phyloP scores from a whole-genome alignment of 2,113 vertebrate genomes.

The Syrrhaptes paradoxus region DNA sequence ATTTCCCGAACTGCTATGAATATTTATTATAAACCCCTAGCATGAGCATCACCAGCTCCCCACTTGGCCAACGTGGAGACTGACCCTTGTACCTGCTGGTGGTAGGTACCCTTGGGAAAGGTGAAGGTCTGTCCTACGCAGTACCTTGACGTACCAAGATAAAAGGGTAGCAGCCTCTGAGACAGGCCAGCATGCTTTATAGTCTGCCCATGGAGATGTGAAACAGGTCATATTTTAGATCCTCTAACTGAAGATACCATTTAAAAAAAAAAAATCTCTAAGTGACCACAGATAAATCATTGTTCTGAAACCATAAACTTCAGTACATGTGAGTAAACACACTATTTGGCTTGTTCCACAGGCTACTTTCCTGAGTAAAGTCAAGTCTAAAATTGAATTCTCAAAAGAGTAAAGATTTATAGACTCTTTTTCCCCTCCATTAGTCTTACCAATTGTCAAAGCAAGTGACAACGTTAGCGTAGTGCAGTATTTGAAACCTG shows the following conservation, averaged over 20 bases:
- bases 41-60: not conserved
- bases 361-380: not conserved
- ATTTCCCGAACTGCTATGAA: not conserved
- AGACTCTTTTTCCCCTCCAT: not conserved
- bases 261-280: not conserved
- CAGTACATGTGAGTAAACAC: not conserved
- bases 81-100: not conserved
- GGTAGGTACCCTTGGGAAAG: not conserved
- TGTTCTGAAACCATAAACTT: not conserved
- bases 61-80: too few species aligned
- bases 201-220: not conserved
- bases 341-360: not conserved
- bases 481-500: not conserved
- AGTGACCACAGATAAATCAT: not conserved
- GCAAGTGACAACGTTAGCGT: not conserved
- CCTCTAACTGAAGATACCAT: not conserved
- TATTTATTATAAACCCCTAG: not conserved
- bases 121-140: accelerated
- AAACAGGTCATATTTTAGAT: not conserved
- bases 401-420: not conserved
- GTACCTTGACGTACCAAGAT: not conserved
- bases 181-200: not conserved
- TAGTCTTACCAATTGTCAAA: not conserved
- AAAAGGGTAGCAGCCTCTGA: not conserved
- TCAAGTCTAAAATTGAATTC: not conserved